Conservation (phyloP, 2,888 invertebrate genomes). For the Drosophila rubida region DNA sequence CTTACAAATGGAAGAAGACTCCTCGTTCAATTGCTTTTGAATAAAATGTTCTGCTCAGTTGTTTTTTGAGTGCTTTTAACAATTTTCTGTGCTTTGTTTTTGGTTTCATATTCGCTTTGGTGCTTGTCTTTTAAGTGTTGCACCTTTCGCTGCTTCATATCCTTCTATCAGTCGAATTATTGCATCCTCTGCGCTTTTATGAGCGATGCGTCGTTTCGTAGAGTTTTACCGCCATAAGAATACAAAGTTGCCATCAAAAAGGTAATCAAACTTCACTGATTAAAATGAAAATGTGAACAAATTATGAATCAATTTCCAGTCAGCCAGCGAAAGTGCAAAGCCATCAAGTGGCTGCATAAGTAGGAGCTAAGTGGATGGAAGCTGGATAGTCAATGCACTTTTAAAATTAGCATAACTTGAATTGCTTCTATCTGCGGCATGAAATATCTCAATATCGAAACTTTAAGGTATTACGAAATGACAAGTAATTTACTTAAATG, state of each 20-base stretch:
- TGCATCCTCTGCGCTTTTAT: conserved; percentile 23
- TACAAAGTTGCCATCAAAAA: conserved; percentile 34
- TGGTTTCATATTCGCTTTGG: not conserved
- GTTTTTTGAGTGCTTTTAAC: not conserved
- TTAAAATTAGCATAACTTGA: conserved; percentile 17
- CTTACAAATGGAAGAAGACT: too few relatives aligned
- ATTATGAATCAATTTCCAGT: conserved; percentile 72
- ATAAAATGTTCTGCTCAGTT: too few relatives aligned
- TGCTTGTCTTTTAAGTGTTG: not conserved
- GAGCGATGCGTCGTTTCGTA: not conserved
- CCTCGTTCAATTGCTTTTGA: not conserved
- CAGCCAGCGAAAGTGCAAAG: conserved; percentile 44
- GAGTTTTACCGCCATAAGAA: not conserved
- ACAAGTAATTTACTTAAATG: too few relatives aligned
- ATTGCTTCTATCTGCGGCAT: not conserved
- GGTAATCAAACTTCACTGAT: conserved; percentile 65
- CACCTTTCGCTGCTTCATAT: not conserved
- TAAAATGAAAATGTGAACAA: conserved; percentile 66
- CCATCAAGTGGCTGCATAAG: conserved; percentile 49
- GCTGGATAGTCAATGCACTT: conserved; percentile 3
- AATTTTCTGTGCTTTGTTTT: not conserved
- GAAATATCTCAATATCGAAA: too few relatives aligned
- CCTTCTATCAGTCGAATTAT: not conserved
- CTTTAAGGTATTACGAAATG: too few relatives aligned
- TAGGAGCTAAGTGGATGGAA: not conserved